Evolutionary conservation across 2,113 vertebrate genomes (phyloP).

Genomic region (Callithrix jacchus): DNA sequence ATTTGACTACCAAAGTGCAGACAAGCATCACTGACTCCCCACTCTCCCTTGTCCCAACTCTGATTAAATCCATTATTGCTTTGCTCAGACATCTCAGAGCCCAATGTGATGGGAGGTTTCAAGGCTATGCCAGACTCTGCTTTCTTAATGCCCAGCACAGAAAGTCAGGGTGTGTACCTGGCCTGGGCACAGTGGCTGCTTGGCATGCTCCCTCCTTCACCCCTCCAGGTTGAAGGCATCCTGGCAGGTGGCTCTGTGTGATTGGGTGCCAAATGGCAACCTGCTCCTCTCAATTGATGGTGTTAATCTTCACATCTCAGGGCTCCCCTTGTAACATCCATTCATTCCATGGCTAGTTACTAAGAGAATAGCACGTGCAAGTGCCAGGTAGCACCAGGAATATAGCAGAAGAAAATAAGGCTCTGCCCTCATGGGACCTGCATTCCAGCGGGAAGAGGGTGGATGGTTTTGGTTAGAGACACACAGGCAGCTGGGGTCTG

Average conservation of each 20-base stretch:
- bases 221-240: background rate
- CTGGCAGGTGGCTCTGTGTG: background rate
- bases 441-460: background rate
- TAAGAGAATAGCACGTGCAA: background rate
- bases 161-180: rapidly evolving
- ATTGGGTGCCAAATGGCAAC: background rate
- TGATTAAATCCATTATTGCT: background rate
- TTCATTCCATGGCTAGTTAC: background rate
- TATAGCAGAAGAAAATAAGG: background rate
- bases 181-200: background rate
- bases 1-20: background rate
- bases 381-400: background rate
- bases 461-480: background rate
- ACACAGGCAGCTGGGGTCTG: background rate
- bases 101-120: background rate
- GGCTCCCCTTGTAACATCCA: background rate
- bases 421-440: background rate
- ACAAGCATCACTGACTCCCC: background rate
- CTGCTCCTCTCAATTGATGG: background rate
- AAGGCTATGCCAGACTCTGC: background rate
- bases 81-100: background rate
- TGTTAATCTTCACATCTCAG: background rate
- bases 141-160: background rate
- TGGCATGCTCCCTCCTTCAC: background rate
- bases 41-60: background rate